phyloP scores from a whole-genome alignment of 2,888 invertebrate species.

The Drepanosiphum platanoidis region DNA sequence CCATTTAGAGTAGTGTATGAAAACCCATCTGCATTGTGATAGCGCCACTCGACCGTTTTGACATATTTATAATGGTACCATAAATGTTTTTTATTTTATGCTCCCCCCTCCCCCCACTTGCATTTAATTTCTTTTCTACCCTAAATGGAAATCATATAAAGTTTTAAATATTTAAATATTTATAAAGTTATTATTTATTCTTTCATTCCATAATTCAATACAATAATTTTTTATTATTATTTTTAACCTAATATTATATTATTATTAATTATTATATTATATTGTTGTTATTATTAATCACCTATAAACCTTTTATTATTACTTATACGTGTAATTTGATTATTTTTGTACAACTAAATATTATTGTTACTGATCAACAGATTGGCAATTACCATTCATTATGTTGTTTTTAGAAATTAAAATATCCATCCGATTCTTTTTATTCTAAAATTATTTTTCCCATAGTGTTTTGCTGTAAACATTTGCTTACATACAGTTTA shows the following conservation, averaged over 20 bases:
- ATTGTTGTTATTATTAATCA: conserved; percentile 49
- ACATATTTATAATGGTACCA: conserved; percentile 1
- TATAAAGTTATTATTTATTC: conserved; percentile 28
- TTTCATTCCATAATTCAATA: neutral
- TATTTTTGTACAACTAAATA: conserved; percentile 53
- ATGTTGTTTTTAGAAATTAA: neutral
- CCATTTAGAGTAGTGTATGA: neutral
- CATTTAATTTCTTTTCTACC: conserved; percentile 9
- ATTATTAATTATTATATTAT: too few species aligned
- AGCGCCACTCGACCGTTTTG: neutral
- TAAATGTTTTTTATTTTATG: conserved; percentile 2
- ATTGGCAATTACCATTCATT: neutral
- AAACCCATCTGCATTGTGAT: neutral
- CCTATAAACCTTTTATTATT: conserved; percentile 38
- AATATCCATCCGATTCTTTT: neutral
- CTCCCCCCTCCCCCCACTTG: neutral
- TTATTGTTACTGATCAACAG: neutral
- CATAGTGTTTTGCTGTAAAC: neutral
- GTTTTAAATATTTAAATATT: conserved; percentile 1
- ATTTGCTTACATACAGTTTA: too few species aligned
- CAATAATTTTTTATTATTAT: conserved; percentile 16
- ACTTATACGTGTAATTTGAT: conserved; percentile 40
- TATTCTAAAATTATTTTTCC: neutral
- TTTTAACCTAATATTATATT: conserved; percentile 28
- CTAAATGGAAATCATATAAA: neutral